phyloP scores from a whole-genome alignment of 1,140 invertebrate genomes.

The Papilio xuthus region DNA sequence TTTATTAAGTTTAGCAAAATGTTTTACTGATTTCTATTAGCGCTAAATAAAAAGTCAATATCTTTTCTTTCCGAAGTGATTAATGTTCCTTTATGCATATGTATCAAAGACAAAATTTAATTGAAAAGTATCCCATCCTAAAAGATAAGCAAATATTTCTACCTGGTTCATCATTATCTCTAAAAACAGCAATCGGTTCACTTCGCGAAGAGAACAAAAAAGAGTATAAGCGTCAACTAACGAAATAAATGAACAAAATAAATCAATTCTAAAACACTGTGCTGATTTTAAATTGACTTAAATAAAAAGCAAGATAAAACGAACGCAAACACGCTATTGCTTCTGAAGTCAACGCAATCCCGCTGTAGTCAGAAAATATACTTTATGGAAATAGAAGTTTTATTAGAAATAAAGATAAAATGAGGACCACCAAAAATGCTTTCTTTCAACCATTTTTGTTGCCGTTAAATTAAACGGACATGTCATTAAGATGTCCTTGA shows the following conservation, averaged over 20 bases:
- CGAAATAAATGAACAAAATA: not conserved
- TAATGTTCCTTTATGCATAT: not conserved
- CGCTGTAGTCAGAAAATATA: not conserved
- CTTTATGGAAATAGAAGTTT: not conserved
- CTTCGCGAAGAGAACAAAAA: not conserved
- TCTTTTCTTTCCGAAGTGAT: not conserved
- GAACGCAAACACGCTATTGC: not conserved
- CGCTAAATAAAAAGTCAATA: not conserved
- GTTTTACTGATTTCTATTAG: not conserved
- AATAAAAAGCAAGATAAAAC: not conserved
- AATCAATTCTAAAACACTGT: not conserved
- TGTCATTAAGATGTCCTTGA: conserved; percentile 44
- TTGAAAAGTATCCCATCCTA: not conserved
- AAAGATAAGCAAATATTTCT: not conserved
- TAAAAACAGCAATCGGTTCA: not conserved
- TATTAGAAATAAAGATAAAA: no score
- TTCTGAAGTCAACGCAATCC: not conserved
- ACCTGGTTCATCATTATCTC: not conserved
- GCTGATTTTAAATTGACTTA: not conserved
- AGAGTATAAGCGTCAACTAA: not conserved
- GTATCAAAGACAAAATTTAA: not conserved
- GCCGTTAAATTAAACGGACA: not conserved
- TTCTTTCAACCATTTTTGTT: not conserved
- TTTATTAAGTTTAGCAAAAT: no score
- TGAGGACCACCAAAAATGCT: no score